phyloP scores from a whole-genome alignment of 92 coral and sea anemone species.

The Micromussa lordhowensis region DNA sequence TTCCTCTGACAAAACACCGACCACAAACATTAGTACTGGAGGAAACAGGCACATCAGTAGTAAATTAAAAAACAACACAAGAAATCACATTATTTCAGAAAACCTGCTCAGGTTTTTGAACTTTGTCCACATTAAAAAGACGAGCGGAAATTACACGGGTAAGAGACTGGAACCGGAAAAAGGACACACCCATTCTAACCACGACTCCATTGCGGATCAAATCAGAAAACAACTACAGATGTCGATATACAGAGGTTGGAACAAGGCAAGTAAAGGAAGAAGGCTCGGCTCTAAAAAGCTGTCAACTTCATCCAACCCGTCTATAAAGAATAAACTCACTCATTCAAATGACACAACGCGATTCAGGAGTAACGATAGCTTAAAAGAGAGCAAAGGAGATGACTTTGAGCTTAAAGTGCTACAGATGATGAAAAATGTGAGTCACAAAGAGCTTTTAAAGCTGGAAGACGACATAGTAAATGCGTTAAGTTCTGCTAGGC shows the following conservation, averaged over 20 bases:
- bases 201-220: background rate
- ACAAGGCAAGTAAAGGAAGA: background rate
- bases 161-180: background rate
- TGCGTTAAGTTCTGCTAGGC: background rate
- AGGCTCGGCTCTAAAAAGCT: background rate
- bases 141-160: background rate
- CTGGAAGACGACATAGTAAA: background rate
- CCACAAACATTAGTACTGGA: no score
- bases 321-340: background rate
- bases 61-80: background rate
- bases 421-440: conserved; percentile 12
- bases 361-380: background rate
- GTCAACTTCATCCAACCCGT: background rate
- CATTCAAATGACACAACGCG: background rate
- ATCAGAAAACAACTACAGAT: conserved; percentile 1
- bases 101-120: background rate
- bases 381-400: background rate
- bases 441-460: background rate
- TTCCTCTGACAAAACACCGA: background rate
- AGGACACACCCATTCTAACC: background rate
- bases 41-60: background rate
- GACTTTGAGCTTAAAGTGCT: background rate
- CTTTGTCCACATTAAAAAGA: background rate
- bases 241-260: conserved; percentile 28
- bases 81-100: background rate